Percentiles rank a stretch among this genome's conserved stretches.
These are phyloP conservation scores for Heliothis virescens DNA, from an alignment of 1,140 invertebrate genomes.

Conservation along the genomic window DNA sequence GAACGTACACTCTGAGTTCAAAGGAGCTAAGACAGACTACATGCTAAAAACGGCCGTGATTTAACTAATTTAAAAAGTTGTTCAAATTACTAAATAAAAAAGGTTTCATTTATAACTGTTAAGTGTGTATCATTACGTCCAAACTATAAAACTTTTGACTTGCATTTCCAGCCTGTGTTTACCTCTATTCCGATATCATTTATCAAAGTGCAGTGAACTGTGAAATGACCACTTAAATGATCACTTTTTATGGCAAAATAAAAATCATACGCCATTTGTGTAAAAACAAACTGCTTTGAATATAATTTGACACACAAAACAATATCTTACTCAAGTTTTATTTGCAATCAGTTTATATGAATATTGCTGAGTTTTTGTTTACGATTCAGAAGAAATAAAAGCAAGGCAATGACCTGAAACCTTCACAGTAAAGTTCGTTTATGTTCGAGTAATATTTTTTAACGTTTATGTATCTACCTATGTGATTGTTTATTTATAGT, in stretches of 20 bases:
- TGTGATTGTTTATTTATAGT: conserved; percentile 21
- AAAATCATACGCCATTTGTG: not conserved
- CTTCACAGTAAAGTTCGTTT: conserved; percentile 29
- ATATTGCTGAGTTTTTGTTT: not conserved
- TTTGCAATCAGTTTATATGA: not conserved
- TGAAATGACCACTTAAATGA: not conserved
- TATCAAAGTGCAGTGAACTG: conserved; percentile 25
- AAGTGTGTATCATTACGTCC: too few relatives aligned
- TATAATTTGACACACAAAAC: conserved; percentile 7
- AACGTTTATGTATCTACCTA: not conserved
- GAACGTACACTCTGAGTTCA: conserved; percentile 45
- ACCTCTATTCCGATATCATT: conserved; percentile 1
- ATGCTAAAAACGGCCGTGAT: not conserved
- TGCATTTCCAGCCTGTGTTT: not conserved
- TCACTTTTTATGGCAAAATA: not conserved
- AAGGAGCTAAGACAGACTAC: conserved; percentile 14
- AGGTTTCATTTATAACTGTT: too few relatives aligned
- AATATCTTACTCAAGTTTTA: too few relatives aligned
- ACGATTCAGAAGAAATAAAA: not conserved
- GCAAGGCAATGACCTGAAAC: conserved; percentile 10
- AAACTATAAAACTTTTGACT: too few relatives aligned
- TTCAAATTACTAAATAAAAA: too few relatives aligned
- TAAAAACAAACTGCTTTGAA: not conserved
- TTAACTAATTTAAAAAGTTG: not conserved
- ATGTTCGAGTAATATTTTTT: conserved; percentile 11